Evolutionary conservation across 2,797 vertebrate genomes (phyloP), one percentile per base, ranked within the genome.

Genomic region (Chelon auratus): DNA sequence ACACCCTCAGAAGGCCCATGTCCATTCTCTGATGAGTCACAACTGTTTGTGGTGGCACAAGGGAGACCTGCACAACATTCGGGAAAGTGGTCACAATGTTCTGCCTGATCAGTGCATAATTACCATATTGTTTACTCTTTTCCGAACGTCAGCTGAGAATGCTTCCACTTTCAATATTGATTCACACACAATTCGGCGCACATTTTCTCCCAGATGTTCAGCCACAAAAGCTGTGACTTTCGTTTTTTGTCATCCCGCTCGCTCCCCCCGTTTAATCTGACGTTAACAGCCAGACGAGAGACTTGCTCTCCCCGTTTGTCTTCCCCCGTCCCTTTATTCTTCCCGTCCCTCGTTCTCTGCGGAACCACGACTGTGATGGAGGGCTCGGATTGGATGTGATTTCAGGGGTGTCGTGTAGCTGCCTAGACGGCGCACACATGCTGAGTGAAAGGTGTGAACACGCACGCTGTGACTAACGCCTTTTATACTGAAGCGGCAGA

Each of bases 361-460:
- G 26, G 42, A 69, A 65, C 45, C 13, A 14, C 58, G 67, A 80
- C 45, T n/a, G 15, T 61, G 67, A 80, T 71, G 18, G 50, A 76
- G 58, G 37, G 11, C 22, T 69, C 30, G 42, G 61, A 74, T 69
- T 63, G 51, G 47, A 54, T 62, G 42, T 68, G 47, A 64, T 73
- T 70, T 77, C 2, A 20, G 42, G 47, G 62, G 59, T 20, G 59
- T 36, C 17, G 4, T 22, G 26, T 40, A 0, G 48, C 18, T 33
- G 69, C 66, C 51, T 42, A 20, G 60, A 64, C 60, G 22, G 37
- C 1, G 12, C 20, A n/a, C 45, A 64, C 45, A 37, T 18, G 47
- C 72, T 59, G 70, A 74, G 75, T 55, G 60, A 82, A 56, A 63
- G 67, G 53, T 73, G 68, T 54, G 62, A 81, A 67, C 43, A 56